These are phyloP conservation scores for Microtus ochrogaster DNA, from an alignment of 2,113 vertebrate genomes.

Conservation along the genomic window DNA sequence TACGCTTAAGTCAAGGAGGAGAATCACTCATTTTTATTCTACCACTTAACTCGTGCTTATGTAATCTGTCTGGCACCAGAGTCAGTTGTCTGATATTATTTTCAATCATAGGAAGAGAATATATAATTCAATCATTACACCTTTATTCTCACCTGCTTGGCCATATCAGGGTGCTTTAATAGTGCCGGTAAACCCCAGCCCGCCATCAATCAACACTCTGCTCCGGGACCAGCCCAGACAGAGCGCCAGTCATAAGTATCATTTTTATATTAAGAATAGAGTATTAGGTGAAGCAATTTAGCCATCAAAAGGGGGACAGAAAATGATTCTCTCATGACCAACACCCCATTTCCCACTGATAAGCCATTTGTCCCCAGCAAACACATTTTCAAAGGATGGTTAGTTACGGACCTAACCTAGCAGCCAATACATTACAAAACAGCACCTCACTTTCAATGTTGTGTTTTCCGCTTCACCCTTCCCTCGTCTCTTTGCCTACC, in stretches of 20 bases:
- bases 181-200: slow-evolving; percentile 78
- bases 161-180: slow-evolving; percentile 75
- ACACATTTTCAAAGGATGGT: neutral
- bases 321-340: neutral
- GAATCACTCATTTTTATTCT: slow-evolving; percentile 91
- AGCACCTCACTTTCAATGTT: neutral
- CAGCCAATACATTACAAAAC: neutral
- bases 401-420: neutral
- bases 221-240: neutral
- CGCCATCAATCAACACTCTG: slow-evolving; percentile 72
- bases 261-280: slow-evolving; percentile 62
- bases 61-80: slow-evolving; percentile 87
- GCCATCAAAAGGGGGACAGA: neutral
- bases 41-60: slow-evolving; percentile 89
- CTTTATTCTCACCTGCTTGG: slow-evolving; percentile 85
- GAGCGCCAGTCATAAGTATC: slow-evolving; percentile 54
- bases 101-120: slow-evolving; percentile 86
- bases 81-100: slow-evolving; percentile 87
- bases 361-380: neutral
- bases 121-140: slow-evolving; percentile 87
- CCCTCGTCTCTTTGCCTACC: neutral
- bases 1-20: slow-evolving; percentile 88
- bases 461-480: neutral
- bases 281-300: slow-evolving; percentile 19
- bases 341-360: neutral